A percentile compares a stretch with the other conserved stretches of the same genome.
These are phyloP conservation scores for Tetraneura akinire DNA, from an alignment of 1,140 invertebrate genomes.

Conservation along the genomic window DNA sequence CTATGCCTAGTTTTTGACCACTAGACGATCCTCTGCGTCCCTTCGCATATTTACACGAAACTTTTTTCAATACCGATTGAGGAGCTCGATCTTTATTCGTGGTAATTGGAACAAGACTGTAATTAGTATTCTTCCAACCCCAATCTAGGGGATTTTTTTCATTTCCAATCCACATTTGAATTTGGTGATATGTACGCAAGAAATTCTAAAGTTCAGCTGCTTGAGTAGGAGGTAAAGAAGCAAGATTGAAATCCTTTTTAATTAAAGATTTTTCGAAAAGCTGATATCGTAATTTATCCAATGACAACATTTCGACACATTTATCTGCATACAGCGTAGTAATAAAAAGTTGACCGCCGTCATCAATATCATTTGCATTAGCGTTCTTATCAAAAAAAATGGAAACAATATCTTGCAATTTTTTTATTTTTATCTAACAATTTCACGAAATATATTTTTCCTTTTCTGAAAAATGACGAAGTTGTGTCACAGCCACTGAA, in stretches of 20 bases:
- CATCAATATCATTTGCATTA: neutral
- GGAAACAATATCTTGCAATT: conserved; percentile 1
- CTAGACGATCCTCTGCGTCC: neutral
- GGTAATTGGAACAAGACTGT: neutral
- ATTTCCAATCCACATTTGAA: conserved; percentile 24
- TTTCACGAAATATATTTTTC: conserved; percentile 6
- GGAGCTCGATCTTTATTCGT: neutral
- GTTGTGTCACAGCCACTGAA: conserved; percentile 21
- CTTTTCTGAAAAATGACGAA: conserved; percentile 2
- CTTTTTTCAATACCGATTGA: neutral
- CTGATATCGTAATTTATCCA: neutral
- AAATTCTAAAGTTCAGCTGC: conserved; percentile 8
- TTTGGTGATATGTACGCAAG: conserved; percentile 21
- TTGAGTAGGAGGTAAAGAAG: conserved; percentile 36
- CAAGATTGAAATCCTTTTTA: conserved; percentile 42
- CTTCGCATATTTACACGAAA: neutral
- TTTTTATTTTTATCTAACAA: neutral
- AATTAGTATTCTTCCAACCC: neutral
- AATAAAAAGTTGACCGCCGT: neutral
- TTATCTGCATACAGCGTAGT: neutral
- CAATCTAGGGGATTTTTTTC: conserved; percentile 13
- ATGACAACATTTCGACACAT: neutral
- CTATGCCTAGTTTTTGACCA: neutral
- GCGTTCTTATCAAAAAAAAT: neutral
- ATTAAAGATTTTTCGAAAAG: conserved; percentile 10